Evolutionary conservation across 2,797 vertebrate genomes (phyloP).

Genomic region (Myotis myotis): DNA sequence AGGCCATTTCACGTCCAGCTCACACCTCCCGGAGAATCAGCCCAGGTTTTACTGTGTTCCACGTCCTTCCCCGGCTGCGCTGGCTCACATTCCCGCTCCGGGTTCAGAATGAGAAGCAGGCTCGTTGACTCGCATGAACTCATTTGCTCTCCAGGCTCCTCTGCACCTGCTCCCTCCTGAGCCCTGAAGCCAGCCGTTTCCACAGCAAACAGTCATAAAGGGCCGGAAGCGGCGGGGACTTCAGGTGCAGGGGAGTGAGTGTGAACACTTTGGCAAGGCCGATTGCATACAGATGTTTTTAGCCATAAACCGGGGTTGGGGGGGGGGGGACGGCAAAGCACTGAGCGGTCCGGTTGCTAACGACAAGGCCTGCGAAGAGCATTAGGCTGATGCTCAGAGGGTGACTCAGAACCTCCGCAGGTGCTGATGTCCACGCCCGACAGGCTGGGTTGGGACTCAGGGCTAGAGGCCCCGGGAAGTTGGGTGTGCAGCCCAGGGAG

Average conservation of each 20-base stretch:
- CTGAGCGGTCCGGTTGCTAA: background rate
- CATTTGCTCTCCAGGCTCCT: background rate
- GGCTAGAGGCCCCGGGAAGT: background rate
- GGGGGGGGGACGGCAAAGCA: background rate
- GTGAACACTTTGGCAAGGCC: background rate
- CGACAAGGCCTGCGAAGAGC: conserved; percentile 27
- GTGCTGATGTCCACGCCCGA: background rate
- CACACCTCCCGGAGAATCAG: background rate
- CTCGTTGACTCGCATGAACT: background rate
- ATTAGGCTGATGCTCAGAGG: background rate
- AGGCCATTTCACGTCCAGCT: background rate
- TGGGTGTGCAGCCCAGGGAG: background rate
- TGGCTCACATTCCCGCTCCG: accelerated
- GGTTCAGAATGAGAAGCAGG: background rate
- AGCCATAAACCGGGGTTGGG: background rate
- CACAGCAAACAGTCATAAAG: conserved; percentile 71
- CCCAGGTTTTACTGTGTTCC: background rate
- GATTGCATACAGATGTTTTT: conserved; percentile 62
- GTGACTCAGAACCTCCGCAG: conserved; percentile 55
- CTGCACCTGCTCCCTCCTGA: conserved; percentile 58
- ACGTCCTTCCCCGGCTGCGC: background rate
- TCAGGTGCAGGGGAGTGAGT: conserved; percentile 49
- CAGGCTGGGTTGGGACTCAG: background rate
- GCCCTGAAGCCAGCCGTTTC: conserved; percentile 33
- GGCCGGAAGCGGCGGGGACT: background rate